Evolutionary conservation across 2,113 vertebrate genomes (phyloP), one percentile per base, ranked within the genome.

Genomic region (Illadopsis cleaveri): DNA sequence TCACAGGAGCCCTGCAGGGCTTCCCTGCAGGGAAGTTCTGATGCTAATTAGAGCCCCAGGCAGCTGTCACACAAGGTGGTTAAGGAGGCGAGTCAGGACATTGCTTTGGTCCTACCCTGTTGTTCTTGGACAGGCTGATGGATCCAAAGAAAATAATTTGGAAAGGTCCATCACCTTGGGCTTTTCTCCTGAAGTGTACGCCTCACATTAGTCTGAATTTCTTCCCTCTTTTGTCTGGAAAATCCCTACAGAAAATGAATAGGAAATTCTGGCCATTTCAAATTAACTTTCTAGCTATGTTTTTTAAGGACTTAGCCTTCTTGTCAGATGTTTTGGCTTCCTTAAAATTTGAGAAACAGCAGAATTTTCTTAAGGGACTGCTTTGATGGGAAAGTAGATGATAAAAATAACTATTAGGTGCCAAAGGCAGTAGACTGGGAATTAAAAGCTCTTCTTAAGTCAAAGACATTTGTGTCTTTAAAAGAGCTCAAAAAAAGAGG

Each of bases 371-470:
- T 81, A 44, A 81, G 45, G 53, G 60, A 92, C 35, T 60, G 44
- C 60, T 91, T 73, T 56, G 51, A 78, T 64, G 80, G 75, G 66
- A 89, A 92, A 87, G 48, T 1, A 61, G 45, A 73, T 27, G 40
- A 72, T 40, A 90, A 89, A 93, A 90, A 70, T 84, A 93, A 72
- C 62, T 82, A 25, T 70, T 95, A 80, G 57, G 44, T 89, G 66
- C 35, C 75, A 91, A 90, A 68, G 73, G 72, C 22, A 5, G 51
- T 50, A 75, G 44, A 28, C 10, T n/a, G 76, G 51, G 85, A 81
- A 80, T 82, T 88, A 91, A 95, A 84, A 64, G 28, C 35, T 71
- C 64, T 53, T 79, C 54, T 82, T 66, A 83, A 88, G 58, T 84
- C 89, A 60, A 48, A 73, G 22, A 47, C 3, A 5, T 83, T 48